Conservation (phyloP, 1,140 invertebrate genomes). For the Elymnias hypermnestra region DNA sequence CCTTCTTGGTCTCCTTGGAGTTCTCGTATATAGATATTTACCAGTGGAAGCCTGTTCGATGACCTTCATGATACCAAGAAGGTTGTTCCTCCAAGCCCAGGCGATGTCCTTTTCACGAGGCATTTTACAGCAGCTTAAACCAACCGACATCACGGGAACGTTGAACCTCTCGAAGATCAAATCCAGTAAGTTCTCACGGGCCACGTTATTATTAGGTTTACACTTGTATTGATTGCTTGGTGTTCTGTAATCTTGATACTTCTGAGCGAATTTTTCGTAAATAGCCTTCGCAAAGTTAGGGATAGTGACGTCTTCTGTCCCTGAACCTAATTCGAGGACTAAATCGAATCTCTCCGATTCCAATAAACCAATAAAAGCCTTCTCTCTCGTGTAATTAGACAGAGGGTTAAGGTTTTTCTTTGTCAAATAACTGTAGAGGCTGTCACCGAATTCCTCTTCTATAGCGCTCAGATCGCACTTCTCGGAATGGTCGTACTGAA, state of each 20-base stretch:
- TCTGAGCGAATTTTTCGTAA: slow-evolving; percentile 74
- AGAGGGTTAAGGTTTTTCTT: slow-evolving; percentile 49
- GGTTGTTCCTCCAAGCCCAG: slow-evolving; percentile 84
- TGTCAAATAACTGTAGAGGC: slow-evolving; percentile 69
- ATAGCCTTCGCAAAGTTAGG: slow-evolving; percentile 57
- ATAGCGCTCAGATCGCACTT: slow-evolving; percentile 65
- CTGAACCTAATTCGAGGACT: slow-evolving; percentile 80
- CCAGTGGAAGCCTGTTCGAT: slow-evolving; percentile 76
- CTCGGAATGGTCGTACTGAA: slow-evolving; percentile 42
- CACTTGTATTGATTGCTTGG: slow-evolving; percentile 37
- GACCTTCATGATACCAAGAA: slow-evolving; percentile 82
- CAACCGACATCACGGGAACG: slow-evolving; percentile 77
- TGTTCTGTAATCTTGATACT: slow-evolving; percentile 55
- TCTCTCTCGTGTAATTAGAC: slow-evolving; percentile 65
- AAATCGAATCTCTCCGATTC: slow-evolving; percentile 78
- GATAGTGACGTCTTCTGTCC: slow-evolving; percentile 77
- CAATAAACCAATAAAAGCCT: slow-evolving; percentile 77
- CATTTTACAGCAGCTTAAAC: slow-evolving; percentile 87
- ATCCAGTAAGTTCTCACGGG: slow-evolving; percentile 74
- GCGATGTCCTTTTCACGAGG: slow-evolving; percentile 81
- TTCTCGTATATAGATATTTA: slow-evolving; percentile 35
- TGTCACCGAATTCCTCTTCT: slow-evolving; percentile 77
- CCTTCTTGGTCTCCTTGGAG: no score
- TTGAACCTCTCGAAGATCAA: slow-evolving; percentile 75
- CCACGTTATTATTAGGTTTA: slow-evolving; percentile 25